Evolutionary conservation across 2,113 vertebrate species (phyloP).

Genomic region (Isurus oxyrinchus): DNA sequence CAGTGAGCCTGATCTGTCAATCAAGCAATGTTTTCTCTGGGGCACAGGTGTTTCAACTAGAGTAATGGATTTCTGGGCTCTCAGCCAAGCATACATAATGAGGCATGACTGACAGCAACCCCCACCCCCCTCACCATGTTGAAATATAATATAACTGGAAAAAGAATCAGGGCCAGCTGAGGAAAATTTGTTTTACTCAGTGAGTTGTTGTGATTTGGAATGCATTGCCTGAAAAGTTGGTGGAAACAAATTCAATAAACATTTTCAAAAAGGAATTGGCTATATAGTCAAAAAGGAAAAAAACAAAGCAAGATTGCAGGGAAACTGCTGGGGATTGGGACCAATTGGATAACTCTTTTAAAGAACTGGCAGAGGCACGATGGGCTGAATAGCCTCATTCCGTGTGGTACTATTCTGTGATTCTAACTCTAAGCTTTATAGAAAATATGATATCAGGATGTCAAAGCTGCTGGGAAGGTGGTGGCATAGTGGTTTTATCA

Average conservation of each 20-base stretch:
- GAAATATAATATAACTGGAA: not conserved
- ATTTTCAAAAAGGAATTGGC: not conserved
- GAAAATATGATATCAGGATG: not conserved
- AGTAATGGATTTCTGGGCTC: no score
- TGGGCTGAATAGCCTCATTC: not conserved
- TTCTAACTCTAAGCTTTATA: not conserved
- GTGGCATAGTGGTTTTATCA: no score
- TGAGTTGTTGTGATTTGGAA: not conserved
- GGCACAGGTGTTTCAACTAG: no score
- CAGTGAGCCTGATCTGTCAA: no score
- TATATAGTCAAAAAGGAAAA: no score
- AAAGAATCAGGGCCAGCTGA: not conserved
- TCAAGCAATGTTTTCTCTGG: no score
- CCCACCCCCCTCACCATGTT: no score
- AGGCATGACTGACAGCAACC: no score
- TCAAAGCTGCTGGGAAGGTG: not conserved
- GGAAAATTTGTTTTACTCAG: not conserved
- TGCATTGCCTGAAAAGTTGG: not conserved
- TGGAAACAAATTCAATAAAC: not conserved
- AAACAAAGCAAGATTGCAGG: no score
- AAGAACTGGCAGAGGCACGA: not conserved
- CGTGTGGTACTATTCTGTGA: not conserved
- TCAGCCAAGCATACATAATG: no score
- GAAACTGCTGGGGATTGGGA: not conserved
- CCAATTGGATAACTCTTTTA: not conserved